Percentiles rank a stretch among this genome's conserved stretches.
Evolutionary conservation across 1,140 invertebrate species (phyloP).

Genomic region (Eurosta solidaginis): DNA sequence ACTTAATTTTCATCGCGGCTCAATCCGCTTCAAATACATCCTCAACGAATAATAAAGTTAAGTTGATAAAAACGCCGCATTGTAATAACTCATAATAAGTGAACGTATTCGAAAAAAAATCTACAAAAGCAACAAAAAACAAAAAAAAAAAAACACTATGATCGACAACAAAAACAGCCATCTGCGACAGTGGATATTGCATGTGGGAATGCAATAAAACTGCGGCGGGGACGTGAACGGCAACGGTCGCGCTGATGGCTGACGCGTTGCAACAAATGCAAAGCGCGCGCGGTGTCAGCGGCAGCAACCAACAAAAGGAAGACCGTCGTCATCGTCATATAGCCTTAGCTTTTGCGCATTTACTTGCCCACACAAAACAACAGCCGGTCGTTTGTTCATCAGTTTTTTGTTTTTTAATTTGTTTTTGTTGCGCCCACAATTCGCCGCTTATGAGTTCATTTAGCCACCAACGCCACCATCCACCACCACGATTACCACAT

Average conservation of each 20-base stretch:
- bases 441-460: constrained; percentile 3
- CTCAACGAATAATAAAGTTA: constrained; percentile 3
- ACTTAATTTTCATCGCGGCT: not conserved
- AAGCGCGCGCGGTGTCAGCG: not conserved
- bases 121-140: not conserved
- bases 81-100: not conserved
- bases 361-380: no score
- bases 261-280: not conserved
- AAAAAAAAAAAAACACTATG: not conserved
- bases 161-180: not conserved
- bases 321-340: not conserved
- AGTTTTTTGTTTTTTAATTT: not conserved
- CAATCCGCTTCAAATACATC: not conserved
- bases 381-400: not conserved
- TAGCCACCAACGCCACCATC: not conserved
- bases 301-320: not conserved
- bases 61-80: not conserved
- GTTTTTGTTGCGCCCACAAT: not conserved
- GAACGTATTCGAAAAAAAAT: not conserved
- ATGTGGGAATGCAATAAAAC: not conserved
- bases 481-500: not conserved
- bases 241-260: no score
- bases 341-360: not conserved
- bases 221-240: no score
- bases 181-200: not conserved